Conservation (phyloP, 2,797 vertebrate species). For the Muscicapa comitata region DNA sequence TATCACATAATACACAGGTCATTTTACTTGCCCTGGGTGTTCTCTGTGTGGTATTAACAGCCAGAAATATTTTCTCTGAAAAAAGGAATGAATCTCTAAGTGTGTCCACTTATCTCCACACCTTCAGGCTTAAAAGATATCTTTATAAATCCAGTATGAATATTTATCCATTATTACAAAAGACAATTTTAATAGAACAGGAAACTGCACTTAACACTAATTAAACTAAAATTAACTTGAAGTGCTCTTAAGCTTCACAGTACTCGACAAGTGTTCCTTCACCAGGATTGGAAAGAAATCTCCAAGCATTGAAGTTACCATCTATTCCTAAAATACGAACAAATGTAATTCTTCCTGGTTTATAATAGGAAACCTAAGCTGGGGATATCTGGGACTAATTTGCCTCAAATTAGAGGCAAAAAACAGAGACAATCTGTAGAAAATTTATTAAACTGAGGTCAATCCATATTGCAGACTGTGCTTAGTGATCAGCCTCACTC, state of each 20-base stretch:
- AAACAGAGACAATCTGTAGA: background rate
- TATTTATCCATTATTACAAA: background rate
- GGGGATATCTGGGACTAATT: background rate
- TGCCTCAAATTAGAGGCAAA: background rate
- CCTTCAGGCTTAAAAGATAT: background rate
- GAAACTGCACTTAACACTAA: background rate
- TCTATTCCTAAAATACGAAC: background rate
- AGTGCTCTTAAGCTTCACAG: background rate
- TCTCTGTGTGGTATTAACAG: background rate
- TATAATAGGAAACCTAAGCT: background rate
- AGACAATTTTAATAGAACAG: background rate
- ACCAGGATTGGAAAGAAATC: background rate
- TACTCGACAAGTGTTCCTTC: background rate
- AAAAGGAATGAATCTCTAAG: background rate
- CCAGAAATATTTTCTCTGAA: background rate
- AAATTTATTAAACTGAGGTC: background rate
- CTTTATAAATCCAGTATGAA: background rate
- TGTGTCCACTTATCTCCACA: background rate
- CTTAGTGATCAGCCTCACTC: background rate
- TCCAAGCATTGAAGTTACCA: background rate
- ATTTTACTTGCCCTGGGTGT: background rate
- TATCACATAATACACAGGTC: background rate
- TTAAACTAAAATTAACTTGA: slow-evolving; percentile 31
- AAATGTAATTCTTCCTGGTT: background rate
- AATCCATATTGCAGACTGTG: background rate